Evolutionary conservation across 2,797 vertebrate species (phyloP), one percentile per base, ranked within the genome.

Genomic region (Danio albolineatus): DNA sequence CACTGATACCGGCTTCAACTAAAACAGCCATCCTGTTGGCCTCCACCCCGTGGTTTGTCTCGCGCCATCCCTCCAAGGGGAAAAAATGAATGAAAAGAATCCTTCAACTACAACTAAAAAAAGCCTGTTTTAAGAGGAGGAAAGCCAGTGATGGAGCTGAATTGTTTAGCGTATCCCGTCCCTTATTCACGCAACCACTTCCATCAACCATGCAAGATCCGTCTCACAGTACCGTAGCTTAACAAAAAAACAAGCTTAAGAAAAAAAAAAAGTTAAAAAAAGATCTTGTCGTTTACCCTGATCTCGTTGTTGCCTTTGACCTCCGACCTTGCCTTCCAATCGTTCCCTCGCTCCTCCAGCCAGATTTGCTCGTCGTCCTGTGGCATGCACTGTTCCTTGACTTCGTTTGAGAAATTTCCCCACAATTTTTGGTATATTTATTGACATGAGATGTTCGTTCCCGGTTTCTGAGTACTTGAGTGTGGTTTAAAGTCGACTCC

Each of bases 1-100:
- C 89, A 98, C 97, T 7, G 97, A 99, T 85, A 94, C 92, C 54
- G 94, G 95, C 92, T 98, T 98, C 93, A 98, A 99, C 93, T 99
- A 96, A 93, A 83, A 74, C 61, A 65, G 67, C 53, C 53, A 10
- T 17, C 48, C 48, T 56, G 56, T 12, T 62, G 19, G 56, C 66
- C 71, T 71, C 53, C 76, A 49, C 82, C 76, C 48, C 0, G 77
- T 79, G 82, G 82, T 72, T 61, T 62, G 38, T 69, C 78, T 72
- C 66, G 67, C 62, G 60, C 73, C 83, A 72, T 54, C 66, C 73
- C 75, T 80, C 85, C 81, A 85, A 86, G 87, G 73, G 61, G 70
- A 89, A 86, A n/a, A 76, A 87, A 90, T 85, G 85, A 90, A 87
- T 90, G 84, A 85, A 91, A 93, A 91, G 87, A 93, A 93, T 90